Conservation (phyloP, 2,888 invertebrate genomes). For the Pachydiplax longipennis region DNA sequence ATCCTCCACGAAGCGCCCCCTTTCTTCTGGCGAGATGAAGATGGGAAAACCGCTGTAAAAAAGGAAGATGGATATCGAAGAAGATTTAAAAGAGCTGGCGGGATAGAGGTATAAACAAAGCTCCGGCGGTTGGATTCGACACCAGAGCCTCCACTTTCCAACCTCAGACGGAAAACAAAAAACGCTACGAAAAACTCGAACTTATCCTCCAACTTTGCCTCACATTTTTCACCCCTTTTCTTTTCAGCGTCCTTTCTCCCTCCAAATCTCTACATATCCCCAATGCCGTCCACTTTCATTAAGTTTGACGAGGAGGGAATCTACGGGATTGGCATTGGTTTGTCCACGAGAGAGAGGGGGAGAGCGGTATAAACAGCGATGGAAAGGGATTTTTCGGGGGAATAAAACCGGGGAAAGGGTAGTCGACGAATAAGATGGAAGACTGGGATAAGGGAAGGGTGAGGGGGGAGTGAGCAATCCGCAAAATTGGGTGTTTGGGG, state of each 20-base stretch:
- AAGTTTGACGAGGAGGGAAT: background rate
- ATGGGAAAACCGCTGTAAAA: no score
- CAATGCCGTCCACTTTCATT: background rate
- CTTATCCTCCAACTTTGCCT: no score
- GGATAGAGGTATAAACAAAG: no score
- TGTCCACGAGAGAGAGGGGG: background rate
- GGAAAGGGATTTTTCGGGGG: background rate
- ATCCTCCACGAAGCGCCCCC: no score
- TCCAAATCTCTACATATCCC: background rate
- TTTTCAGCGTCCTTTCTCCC: background rate
- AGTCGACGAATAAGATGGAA: background rate
- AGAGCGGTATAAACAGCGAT: background rate
- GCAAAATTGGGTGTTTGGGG: slow-evolving; percentile 14
- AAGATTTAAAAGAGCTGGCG: no score
- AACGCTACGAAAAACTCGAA: background rate
- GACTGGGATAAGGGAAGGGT: background rate
- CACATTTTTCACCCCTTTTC: background rate
- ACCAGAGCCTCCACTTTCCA: background rate
- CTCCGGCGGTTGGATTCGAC: no score
- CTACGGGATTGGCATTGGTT: background rate
- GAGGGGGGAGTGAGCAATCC: background rate
- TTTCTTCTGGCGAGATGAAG: no score
- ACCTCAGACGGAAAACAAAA: background rate
- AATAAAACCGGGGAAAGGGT: background rate
- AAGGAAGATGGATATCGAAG: no score